phyloP scores from a whole-genome alignment of 2,888 invertebrate genomes.

The Hyles lineata region DNA sequence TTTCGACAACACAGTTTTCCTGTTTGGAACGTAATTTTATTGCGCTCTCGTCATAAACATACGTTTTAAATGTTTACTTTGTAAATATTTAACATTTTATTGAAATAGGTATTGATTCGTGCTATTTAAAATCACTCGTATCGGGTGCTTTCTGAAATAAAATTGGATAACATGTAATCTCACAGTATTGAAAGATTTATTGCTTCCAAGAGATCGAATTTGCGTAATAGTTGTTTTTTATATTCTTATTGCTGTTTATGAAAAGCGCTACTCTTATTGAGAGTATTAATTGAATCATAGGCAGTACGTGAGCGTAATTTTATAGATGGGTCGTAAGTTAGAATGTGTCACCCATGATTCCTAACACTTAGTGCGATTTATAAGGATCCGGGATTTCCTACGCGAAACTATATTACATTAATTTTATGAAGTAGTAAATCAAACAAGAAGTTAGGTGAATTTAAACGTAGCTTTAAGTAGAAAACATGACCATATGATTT shows the following conservation, averaged over 20 bases:
- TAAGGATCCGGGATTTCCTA: too few relatives aligned
- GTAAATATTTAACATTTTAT: slow-evolving; percentile 26
- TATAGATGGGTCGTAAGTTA: too few relatives aligned
- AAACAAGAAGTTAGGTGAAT: too few relatives aligned
- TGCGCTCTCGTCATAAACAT: slow-evolving; percentile 22
- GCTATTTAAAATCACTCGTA: not conserved
- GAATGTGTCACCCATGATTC: too few relatives aligned
- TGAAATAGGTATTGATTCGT: slow-evolving; percentile 18
- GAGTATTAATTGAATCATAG: not conserved
- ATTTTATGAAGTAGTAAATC: too few relatives aligned
- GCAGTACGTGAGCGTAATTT: too few relatives aligned
- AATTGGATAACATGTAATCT: slow-evolving; percentile 6
- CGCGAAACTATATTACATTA: too few relatives aligned
- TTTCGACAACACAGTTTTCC: slow-evolving; percentile 20
- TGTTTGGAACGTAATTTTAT: slow-evolving; percentile 28
- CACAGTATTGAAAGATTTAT: slow-evolving; percentile 16
- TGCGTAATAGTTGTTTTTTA: not conserved
- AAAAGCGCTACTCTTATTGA: not conserved
- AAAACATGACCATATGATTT: not conserved
- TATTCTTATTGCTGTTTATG: not conserved
- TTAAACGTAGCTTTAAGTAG: not conserved
- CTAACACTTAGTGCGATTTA: too few relatives aligned
- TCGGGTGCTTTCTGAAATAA: slow-evolving; percentile 3
- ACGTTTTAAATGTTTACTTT: slow-evolving; percentile 21
- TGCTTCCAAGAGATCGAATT: not conserved